Evolutionary conservation across 2,113 vertebrate species (phyloP).

Genomic region (Corydoras maculifer): DNA sequence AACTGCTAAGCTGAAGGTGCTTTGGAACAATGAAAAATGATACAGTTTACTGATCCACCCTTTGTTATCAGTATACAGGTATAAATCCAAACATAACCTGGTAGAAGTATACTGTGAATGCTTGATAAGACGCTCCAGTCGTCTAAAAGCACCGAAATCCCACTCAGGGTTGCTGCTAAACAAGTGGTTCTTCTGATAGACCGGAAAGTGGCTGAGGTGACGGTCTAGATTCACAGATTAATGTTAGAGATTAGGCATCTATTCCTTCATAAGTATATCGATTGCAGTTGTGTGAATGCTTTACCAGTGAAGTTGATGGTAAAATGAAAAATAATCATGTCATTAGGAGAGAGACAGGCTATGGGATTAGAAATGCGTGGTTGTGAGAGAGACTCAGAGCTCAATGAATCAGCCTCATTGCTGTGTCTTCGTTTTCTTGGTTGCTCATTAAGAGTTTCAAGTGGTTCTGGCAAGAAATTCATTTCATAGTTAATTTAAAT

Average conservation of each 20-base stretch:
- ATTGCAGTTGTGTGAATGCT: constrained; percentile 8
- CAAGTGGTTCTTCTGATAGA: constrained; percentile 86
- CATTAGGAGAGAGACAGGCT: constrained; percentile 70
- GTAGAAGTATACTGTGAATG: constrained; percentile 78
- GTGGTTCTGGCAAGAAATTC: constrained; percentile 45
- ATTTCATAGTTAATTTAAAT: no score
- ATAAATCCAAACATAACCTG: constrained; percentile 55
- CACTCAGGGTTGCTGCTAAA: constrained; percentile 84
- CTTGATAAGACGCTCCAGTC: constrained; percentile 71
- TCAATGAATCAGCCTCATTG: neutral
- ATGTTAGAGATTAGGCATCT: neutral
- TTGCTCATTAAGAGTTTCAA: constrained; percentile 36
- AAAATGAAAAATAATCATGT: constrained; percentile 80
- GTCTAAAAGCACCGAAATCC: constrained; percentile 85
- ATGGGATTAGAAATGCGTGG: constrained; percentile 80
- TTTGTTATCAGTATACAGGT: no score
- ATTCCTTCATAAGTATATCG: neutral
- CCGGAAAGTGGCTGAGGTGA: constrained; percentile 77
- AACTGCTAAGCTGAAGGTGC: no score
- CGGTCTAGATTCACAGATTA: constrained; percentile 61
- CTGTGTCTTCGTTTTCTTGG: constrained; percentile 45
- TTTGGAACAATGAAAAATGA: no score
- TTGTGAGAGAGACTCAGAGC: constrained; percentile 28
- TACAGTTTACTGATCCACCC: no score
- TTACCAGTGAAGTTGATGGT: constrained; percentile 72